phyloP scores from a whole-genome alignment of 2,113 vertebrate genomes.

The Artemisiospiza belli region DNA sequence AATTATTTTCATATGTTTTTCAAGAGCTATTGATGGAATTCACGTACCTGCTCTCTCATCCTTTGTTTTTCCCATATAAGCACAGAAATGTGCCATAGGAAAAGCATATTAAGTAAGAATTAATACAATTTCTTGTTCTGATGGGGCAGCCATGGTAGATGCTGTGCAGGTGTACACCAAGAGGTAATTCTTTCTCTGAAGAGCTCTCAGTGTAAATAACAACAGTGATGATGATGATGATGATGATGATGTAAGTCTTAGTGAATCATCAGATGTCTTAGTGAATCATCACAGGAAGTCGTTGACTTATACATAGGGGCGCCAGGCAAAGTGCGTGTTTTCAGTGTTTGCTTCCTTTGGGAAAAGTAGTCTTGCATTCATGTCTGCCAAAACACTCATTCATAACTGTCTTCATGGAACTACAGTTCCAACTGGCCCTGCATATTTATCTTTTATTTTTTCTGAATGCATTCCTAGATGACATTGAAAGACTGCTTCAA shows the following conservation, averaged over 20 bases:
- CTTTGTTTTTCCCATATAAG: background rate
- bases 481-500: background rate
- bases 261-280: slow-evolving; percentile 22
- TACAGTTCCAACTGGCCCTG: background rate
- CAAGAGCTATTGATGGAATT: background rate
- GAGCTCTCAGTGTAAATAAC: slow-evolving; percentile 9
- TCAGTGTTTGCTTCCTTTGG: slow-evolving; percentile 13
- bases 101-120: background rate
- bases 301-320: background rate
- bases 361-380: background rate
- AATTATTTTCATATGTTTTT: background rate
- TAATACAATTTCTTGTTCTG: background rate
- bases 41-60: background rate
- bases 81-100: background rate
- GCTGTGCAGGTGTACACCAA: background rate
- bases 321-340: background rate
- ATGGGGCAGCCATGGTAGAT: background rate
- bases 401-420: background rate
- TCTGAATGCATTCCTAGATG: background rate
- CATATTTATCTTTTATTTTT: background rate
- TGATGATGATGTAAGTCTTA: background rate
- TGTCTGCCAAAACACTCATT: slow-evolving; percentile 18
- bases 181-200: slow-evolving; percentile 11
- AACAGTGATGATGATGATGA: background rate
- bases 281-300: slow-evolving; percentile 36